phyloP scores from a whole-genome alignment of 2,888 invertebrate genomes.

The Clostera curtula region DNA sequence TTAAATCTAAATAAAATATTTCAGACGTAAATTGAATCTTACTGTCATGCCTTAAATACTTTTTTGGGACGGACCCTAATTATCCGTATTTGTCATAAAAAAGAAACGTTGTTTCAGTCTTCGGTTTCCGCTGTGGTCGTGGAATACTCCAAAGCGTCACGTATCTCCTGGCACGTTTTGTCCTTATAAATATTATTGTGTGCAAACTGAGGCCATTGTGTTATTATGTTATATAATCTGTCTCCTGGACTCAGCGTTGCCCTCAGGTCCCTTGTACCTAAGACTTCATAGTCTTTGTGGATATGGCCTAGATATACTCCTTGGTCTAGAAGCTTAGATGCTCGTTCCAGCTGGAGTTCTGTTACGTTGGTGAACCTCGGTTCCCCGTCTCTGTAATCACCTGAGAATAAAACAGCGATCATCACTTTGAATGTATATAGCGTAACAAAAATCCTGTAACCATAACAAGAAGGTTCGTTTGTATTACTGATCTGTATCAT shows the following conservation, averaged over 20 bases:
- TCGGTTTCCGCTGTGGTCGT: neutral
- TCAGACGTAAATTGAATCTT: too few species aligned
- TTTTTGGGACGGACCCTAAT: too few species aligned
- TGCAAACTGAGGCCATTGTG: slow-evolving; percentile 32
- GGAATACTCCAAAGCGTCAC: slow-evolving; percentile 4
- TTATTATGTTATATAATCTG: slow-evolving; percentile 34
- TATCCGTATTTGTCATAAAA: too few species aligned
- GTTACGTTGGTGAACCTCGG: slow-evolving; percentile 31
- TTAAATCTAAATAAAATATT: too few species aligned
- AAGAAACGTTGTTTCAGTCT: too few species aligned
- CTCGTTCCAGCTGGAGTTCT: slow-evolving; percentile 32
- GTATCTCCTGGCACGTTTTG: slow-evolving; percentile 33
- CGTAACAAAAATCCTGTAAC: too few species aligned
- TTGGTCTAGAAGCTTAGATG: slow-evolving; percentile 34
- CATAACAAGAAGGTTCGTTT: too few species aligned
- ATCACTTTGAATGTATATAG: too few species aligned
- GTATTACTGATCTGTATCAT: too few species aligned
- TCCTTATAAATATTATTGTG: slow-evolving; percentile 23
- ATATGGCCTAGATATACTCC: slow-evolving; percentile 42
- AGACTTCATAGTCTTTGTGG: slow-evolving; percentile 35
- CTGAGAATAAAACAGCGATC: too few species aligned
- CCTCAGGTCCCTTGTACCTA: slow-evolving; percentile 39
- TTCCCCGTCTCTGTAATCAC: too few species aligned
- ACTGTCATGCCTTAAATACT: too few species aligned
- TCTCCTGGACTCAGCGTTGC: neutral